Evolutionary conservation across 2,888 invertebrate species (phyloP).

Genomic region (Phasia obesa): DNA sequence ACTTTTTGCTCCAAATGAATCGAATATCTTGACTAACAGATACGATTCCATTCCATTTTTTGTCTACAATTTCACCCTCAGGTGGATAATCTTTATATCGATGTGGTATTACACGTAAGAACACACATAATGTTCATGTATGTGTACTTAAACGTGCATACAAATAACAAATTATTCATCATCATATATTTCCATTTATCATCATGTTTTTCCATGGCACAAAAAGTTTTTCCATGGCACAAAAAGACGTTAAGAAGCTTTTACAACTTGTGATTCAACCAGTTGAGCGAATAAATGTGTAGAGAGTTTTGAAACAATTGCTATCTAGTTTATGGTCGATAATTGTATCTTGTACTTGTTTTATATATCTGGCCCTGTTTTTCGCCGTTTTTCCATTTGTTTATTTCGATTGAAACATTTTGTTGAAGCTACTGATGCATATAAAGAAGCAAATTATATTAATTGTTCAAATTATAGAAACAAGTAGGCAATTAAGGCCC

Average conservation of each 20-base stretch:
- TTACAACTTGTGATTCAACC: constrained; percentile 28
- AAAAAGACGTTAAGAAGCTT: constrained; percentile 23
- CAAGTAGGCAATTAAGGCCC: no score
- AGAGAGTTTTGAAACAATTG: constrained; percentile 29
- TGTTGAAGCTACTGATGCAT: constrained; percentile 24
- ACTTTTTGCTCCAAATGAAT: no score
- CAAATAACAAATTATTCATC: constrained; percentile 65
- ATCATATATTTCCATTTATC: no score
- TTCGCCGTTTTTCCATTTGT: neutral
- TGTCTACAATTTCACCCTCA: constrained; percentile 19
- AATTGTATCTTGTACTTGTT: constrained; percentile 54
- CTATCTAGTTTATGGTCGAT: constrained; percentile 58
- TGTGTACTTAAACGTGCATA: constrained; percentile 36
- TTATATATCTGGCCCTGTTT: neutral
- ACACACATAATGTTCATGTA: neutral
- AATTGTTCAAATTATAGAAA: no score
- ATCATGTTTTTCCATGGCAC: no score
- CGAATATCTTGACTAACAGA: no score
- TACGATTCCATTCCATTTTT: no score
- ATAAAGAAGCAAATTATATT: constrained; percentile 45
- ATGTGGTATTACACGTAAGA: no score
- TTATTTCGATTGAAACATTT: constrained; percentile 10
- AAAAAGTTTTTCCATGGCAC: constrained; percentile 15
- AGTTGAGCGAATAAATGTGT: constrained; percentile 5
- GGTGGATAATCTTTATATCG: constrained; percentile 46